Evolutionary conservation across 2,888 invertebrate genomes (phyloP), one percentile per base, ranked within the genome.

Genomic region (Spilarctia lutea): DNA sequence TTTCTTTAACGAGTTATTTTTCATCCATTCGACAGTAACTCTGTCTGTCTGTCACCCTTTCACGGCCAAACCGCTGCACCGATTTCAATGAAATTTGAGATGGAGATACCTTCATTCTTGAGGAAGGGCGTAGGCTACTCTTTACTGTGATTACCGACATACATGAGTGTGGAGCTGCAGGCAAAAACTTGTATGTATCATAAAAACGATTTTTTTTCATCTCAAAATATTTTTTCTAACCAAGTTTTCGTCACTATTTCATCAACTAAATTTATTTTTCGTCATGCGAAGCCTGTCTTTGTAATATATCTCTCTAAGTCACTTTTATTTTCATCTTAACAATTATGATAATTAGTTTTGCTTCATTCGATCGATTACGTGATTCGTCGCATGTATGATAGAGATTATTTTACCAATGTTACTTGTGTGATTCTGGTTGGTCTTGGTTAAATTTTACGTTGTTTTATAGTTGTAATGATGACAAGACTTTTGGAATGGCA

Each of bases 1-100:
- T 65, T 65, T 52, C 52, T 66, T 27, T 30, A 18, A 69, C 48
- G 52, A 65, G 39, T 35, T 39, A n/a, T n/a, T 63, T 63, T 39
- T 39, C 39, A 11, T 39, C 11, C 39, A 39, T 39, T 16, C 20
- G 52, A 39, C 10, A 39, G 39, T 39, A 39, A 39, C 10, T 39
- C 39, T 39, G 39, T 39, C 11, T 10, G 39, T 11, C 1, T 39
- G 39, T 39, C 11, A 10, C 1, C 1, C 45, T 16, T 45, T 45
- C 42, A 45, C 16, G 13, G 3, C 2, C 3, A 45, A 45, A 11
- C 16, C 45, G 4, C 1, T 45, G 45, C 16, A 45, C 45, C 45
- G 7, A 45, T 45, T 45, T 45, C 13, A 45, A 45, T 45, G 2
- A 45, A 16, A 45, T 45, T 45, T 45, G 39, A 0, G 1, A 39